Evolutionary conservation across 2,797 vertebrate species (phyloP).

Genomic region (Ptychobarbus kaznakovi): DNA sequence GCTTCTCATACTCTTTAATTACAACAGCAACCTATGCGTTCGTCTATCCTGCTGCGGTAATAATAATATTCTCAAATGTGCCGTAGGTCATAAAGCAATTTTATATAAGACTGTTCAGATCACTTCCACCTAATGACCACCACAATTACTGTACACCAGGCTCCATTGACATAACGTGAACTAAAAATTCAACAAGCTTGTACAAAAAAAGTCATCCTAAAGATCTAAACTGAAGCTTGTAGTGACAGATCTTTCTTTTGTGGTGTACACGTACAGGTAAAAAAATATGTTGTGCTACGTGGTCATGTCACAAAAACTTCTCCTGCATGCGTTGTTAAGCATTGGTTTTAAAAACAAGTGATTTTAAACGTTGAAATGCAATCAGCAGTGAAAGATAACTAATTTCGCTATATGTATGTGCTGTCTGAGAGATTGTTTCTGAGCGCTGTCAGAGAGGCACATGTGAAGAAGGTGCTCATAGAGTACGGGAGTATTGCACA

Average conservation of each 20-base stretch:
- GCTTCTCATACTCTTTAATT: background rate
- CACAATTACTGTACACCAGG: background rate
- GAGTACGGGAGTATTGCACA: background rate
- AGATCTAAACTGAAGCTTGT: background rate
- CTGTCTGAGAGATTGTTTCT: background rate
- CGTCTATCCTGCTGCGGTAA: constrained; percentile 3
- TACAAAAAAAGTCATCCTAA: background rate
- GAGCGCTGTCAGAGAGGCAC: no score
- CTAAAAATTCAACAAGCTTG: background rate
- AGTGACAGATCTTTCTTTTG: no score
- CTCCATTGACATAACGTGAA: background rate
- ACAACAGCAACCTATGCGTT: background rate
- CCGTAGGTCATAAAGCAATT: background rate
- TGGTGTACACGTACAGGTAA: no score
- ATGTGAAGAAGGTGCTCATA: no score
- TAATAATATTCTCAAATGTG: background rate
- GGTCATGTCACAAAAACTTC: background rate
- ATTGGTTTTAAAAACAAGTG: background rate
- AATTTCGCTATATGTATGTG: background rate
- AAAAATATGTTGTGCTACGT: background rate
- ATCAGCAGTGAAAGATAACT: background rate
- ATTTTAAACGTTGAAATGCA: background rate
- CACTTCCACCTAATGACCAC: background rate
- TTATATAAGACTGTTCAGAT: background rate
- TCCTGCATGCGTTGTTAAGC: no score